Base-by-base conservation (phyloP, 1,140 invertebrate species). In the Plutomurus gul region DNA sequence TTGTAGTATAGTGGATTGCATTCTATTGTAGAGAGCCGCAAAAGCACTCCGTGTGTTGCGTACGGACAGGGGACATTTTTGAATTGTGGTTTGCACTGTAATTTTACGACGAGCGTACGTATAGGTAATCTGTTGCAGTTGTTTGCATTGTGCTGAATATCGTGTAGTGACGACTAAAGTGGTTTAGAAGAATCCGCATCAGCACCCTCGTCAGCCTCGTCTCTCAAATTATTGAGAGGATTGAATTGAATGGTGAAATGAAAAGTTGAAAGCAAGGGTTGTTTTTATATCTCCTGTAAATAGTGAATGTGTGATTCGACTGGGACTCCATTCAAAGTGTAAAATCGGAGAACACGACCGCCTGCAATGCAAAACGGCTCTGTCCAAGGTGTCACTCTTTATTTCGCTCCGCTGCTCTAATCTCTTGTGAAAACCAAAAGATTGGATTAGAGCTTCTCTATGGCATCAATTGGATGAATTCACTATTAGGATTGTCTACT, bases 381-480 rank as follows among this genome's bases (percentile, higher is more conserved):
- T 75, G 78, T 79, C 75, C 25, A 75, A 79, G 78, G 78, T 79
- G 78, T 79, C 78, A 79, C 72, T 79, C 71, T 79, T 79, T 79
- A 79, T 75, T 79, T 79, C 78, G 78, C 72, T 71, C 51, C 20
- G 65, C 39, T 79, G 78, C 25, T 47, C 78, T 79, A 79, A 76
- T 79, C 78, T 74, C 72, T 75, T 75, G 56, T 79, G 78, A 79
- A 75, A 65, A 79, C 40, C 47, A 40, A 37, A 77, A 37, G 56
- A 71, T 60, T 60, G 33, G 75, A 76, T 65, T 65, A 65, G 27
- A 65, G 56, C 27, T 27, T 65, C 56, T 65, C 56, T 65, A 65
- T 65, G 6, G 30, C 36, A 71, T 65, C 30, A 51, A 78, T 27
- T 51, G 39, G 25, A 78, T 78, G 65, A 65, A 65, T 65, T 33